These are phyloP conservation scores for Heliocidaris erythrogramma DNA, from an alignment of 35 echinoderm and acorn worm species.

Conservation along the genomic window DNA sequence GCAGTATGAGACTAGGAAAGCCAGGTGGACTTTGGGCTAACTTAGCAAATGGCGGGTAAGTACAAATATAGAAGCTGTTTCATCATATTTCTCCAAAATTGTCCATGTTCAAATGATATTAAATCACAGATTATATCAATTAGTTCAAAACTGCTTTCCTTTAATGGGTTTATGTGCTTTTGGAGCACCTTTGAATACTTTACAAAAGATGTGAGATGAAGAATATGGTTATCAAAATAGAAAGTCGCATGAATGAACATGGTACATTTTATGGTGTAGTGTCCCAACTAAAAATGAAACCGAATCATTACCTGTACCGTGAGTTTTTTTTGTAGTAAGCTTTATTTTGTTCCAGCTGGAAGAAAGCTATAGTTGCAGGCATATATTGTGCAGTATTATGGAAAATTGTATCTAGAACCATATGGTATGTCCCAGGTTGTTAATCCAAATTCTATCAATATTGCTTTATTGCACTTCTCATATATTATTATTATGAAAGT, in stretches of 20 bases:
- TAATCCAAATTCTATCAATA: background rate
- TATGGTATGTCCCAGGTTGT: background rate
- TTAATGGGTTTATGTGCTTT: background rate
- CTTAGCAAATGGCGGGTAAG: slow-evolving; percentile 83
- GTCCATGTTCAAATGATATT: background rate
- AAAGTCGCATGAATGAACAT: background rate
- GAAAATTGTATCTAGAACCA: background rate
- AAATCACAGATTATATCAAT: background rate
- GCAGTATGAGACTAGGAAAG: slow-evolving; percentile 25
- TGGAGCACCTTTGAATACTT: background rate
- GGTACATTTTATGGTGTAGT: background rate
- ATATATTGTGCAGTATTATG: background rate
- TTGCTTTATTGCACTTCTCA: too few relatives aligned
- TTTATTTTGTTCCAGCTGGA: too few relatives aligned
- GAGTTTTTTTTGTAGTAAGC: background rate
- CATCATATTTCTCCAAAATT: background rate
- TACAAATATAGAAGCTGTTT: background rate
- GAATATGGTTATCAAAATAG: background rate
- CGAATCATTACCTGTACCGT: background rate
- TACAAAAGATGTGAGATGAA: background rate
- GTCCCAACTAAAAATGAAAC: background rate
- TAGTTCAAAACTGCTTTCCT: background rate
- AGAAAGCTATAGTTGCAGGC: background rate
- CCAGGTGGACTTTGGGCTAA: slow-evolving; percentile 61
- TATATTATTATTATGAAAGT: too few relatives aligned